These are phyloP conservation scores for Teleogryllus oceanicus DNA, from an alignment of 2,888 invertebrate species.

Conservation along the genomic window DNA sequence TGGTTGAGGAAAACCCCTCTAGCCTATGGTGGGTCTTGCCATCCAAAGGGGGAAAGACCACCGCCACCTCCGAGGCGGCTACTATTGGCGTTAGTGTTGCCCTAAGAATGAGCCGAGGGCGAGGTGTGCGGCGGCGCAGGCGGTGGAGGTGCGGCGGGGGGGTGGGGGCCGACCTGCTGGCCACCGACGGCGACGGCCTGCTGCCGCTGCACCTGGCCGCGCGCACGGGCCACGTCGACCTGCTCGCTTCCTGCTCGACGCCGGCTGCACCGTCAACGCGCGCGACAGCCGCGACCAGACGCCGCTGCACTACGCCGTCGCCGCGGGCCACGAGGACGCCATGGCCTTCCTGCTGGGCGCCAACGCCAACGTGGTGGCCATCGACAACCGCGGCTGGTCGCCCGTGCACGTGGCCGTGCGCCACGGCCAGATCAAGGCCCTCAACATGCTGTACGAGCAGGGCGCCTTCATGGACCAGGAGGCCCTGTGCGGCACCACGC, in stretches of 20 bases:
- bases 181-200: not conserved
- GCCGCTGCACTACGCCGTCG: conserved; percentile 26
- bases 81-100: too few species aligned
- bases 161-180: not conserved
- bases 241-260: not conserved
- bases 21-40: too few species aligned
- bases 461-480: not conserved
- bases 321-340: conserved; percentile 21
- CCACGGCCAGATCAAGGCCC: not conserved
- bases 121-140: not conserved
- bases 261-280: not conserved
- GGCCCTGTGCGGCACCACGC: conserved; percentile 19
- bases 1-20: too few species aligned
- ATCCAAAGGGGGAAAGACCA: too few species aligned
- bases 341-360: conserved; percentile 23
- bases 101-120: too few species aligned
- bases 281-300: conserved; percentile 12
- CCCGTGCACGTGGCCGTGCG: conserved; percentile 1
- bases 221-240: not conserved
- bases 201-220: not conserved
- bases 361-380: not conserved
- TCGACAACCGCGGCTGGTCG: not conserved
- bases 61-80: not conserved
- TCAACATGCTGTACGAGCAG: not conserved
- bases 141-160: not conserved